phyloP scores from a whole-genome alignment of 2,888 invertebrate genomes.

The Encarsia formosa region DNA sequence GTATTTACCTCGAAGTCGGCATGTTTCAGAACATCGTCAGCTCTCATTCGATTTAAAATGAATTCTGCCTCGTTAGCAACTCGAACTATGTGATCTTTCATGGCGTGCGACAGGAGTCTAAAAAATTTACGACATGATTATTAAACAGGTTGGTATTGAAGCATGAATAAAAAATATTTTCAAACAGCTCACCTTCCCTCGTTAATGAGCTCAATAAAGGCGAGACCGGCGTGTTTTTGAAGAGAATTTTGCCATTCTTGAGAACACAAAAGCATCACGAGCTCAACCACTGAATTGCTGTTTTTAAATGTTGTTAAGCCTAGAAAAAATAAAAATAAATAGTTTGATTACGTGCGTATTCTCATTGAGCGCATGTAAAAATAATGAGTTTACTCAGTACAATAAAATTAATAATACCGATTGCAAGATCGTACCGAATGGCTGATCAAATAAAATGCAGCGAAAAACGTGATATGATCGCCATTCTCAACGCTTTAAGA shows the following conservation, averaged over 20 bases:
- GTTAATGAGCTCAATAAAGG: slow-evolving; percentile 99
- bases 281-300: slow-evolving; percentile 94
- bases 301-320: slow-evolving; percentile 95
- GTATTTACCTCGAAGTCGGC: slow-evolving; percentile 90
- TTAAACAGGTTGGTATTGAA: no score
- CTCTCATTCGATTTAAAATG: slow-evolving; percentile 96
- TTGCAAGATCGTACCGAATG: slow-evolving; percentile 10
- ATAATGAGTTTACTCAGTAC: slow-evolving; percentile 3
- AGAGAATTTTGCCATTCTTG: slow-evolving; percentile 99
- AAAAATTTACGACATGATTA: no score
- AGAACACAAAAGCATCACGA: slow-evolving; percentile 98
- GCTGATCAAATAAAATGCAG: slow-evolving; percentile 38
- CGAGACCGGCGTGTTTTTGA: slow-evolving; percentile 98
- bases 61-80: slow-evolving; percentile 99
- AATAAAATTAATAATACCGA: slow-evolving; percentile 13
- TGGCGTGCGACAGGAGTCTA: slow-evolving; percentile 93
- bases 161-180: no score
- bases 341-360: no score
- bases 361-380: slow-evolving; percentile 3
- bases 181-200: slow-evolving; percentile 82
- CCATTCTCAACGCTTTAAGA: no score
- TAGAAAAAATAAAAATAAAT: slow-evolving; percentile 44
- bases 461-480: no score
- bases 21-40: slow-evolving; percentile 98
- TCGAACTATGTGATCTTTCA: slow-evolving; percentile 98